Conservation (phyloP, 2,797 vertebrate species). For the Fundulus diaphanus region DNA sequence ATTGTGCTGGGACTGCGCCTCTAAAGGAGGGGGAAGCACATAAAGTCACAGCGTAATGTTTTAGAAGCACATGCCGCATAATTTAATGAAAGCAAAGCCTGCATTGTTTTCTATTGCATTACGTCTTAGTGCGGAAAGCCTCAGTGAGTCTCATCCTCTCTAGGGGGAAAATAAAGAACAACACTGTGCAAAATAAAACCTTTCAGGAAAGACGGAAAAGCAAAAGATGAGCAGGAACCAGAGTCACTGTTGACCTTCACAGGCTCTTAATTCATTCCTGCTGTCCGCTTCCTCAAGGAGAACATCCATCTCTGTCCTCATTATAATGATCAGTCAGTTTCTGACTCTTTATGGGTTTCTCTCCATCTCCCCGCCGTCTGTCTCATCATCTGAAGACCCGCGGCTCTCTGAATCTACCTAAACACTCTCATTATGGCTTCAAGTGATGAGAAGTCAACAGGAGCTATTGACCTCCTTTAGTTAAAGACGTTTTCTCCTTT, state of each 20-base stretch:
- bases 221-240: constrained; percentile 21
- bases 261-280: constrained; percentile 54
- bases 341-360: constrained; percentile 42
- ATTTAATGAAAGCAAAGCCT: constrained; percentile 19
- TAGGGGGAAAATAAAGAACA: constrained; percentile 11
- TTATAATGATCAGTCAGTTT: constrained; percentile 66
- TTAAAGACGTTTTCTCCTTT: neutral
- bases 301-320: constrained; percentile 64
- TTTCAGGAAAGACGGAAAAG: constrained; percentile 28
- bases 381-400: constrained; percentile 15
- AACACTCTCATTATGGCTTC: constrained; percentile 27
- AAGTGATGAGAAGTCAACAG: constrained; percentile 10
- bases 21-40: neutral
- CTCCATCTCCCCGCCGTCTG: constrained; percentile 32
- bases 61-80: neutral
- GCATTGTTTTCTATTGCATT: constrained; percentile 19
- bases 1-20: constrained; percentile 14
- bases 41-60: neutral
- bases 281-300: constrained; percentile 38
- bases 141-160: constrained; percentile 29
- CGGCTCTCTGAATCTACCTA: constrained; percentile 14
- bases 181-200: constrained; percentile 21
- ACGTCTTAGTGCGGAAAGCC: constrained; percentile 15
- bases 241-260: constrained; percentile 21
- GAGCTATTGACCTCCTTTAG: neutral